Percentiles rank a stretch among this genome's conserved stretches.
phyloP scores from a whole-genome alignment of 2,113 vertebrate genomes.

The Anser cygnoides region DNA sequence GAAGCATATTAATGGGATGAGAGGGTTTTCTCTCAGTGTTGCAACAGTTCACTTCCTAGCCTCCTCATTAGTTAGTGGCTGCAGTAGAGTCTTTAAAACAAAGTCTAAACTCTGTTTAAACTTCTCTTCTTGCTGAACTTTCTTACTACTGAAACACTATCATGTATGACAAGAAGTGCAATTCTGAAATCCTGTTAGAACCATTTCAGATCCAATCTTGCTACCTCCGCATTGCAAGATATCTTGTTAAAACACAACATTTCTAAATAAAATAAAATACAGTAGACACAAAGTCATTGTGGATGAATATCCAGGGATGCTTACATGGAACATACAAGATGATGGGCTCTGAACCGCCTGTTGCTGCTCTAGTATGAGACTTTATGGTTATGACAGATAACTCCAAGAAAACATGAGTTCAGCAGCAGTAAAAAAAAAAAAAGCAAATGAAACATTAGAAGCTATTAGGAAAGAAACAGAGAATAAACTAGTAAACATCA shows the following conservation, averaged over 20 bases:
- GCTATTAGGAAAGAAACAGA: not conserved
- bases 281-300: not conserved
- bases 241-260: not conserved
- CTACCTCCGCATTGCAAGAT: not conserved
- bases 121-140: not conserved
- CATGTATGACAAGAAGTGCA: not conserved
- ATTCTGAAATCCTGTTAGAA: not conserved
- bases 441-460: not conserved
- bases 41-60: not conserved
- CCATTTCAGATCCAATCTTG: not conserved
- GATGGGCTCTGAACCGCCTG: not conserved
- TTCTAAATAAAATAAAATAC: not conserved
- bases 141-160: not conserved
- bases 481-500: not conserved
- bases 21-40: not conserved
- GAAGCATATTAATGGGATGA: not conserved
- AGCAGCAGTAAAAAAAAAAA: not conserved
- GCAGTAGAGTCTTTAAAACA: not conserved
- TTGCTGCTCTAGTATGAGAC: not conserved
- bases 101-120: not conserved
- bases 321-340: too few species aligned
- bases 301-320: not conserved
- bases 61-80: not conserved
- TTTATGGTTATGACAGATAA: not conserved
- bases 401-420: not conserved